Conservation (phyloP, 2,888 invertebrate species). For the Melinaea marsaeus region DNA sequence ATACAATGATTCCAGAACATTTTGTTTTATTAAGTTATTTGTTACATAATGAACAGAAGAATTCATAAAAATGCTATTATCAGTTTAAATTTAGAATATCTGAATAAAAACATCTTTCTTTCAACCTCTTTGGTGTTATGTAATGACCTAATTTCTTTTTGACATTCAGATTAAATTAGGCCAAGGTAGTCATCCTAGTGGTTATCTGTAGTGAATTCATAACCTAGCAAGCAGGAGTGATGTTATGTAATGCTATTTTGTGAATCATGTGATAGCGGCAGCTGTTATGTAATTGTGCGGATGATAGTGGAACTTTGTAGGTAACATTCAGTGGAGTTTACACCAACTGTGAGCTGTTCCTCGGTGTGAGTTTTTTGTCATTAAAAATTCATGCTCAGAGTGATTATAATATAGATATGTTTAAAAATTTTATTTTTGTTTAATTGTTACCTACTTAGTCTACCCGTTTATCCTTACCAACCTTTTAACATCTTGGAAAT, state of each 20-base stretch:
- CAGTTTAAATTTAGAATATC: slow-evolving; percentile 17
- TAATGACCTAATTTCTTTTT: slow-evolving; percentile 53
- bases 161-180: slow-evolving; percentile 42
- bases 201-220: background rate
- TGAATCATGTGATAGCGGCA: slow-evolving; percentile 62
- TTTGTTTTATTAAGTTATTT: slow-evolving; percentile 60
- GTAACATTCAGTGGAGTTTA: slow-evolving; percentile 23
- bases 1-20: slow-evolving; percentile 66
- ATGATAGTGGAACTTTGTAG: slow-evolving; percentile 36
- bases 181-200: slow-evolving; percentile 45
- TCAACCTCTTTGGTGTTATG: slow-evolving; percentile 49
- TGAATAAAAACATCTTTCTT: slow-evolving; percentile 35
- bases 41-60: slow-evolving; percentile 50
- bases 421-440: slow-evolving; percentile 48
- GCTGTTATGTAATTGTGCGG: slow-evolving; percentile 62
- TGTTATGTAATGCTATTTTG: slow-evolving; percentile 39
- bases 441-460: slow-evolving; percentile 32
- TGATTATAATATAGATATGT: slow-evolving; percentile 61
- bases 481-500: no score
- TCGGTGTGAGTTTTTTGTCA: slow-evolving; percentile 64
- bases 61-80: slow-evolving; percentile 14
- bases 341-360: slow-evolving; percentile 34
- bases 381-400: slow-evolving; percentile 65
- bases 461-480: slow-evolving; percentile 4
- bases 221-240: slow-evolving; percentile 22